Evolutionary conservation across 2,888 invertebrate genomes (phyloP), one percentile per base, ranked within the genome.

Genomic region (Microctonus brassicae): DNA sequence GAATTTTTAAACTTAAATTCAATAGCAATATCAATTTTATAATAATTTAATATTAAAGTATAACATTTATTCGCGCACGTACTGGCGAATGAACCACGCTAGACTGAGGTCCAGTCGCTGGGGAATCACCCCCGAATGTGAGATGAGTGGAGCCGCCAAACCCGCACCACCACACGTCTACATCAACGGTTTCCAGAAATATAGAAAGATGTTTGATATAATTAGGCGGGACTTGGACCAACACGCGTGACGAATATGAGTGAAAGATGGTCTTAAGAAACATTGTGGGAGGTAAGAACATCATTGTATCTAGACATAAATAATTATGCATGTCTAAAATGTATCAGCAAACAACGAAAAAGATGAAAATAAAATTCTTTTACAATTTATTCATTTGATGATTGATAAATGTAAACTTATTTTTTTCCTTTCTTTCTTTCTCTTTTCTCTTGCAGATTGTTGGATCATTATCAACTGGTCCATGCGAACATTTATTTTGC

Each of bases 161-260:
- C 73, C n/a, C 73, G 74, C 73, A 47, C 47, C 20, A 61, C 73
- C 75, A 77, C 79, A 79, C 78, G 69, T 82, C 79, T 78, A 75
- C 78, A 78, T 42, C 42, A 42, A 62, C 47, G n/a, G 83, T 85
- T 87, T 87, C 87, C 87, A 87, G 87, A 87, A 87, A 87, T 87
- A 87, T 85, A 42, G 85, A 84, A 47, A 47, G 84, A 86, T 83
- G 83, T 84, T 81, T 82, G 78, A 79, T 83, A 79, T 86, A 86
- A 86, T 86, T 87, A 85, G 86, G 86, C 84, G 80, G n/a, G 79
- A 77, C 80, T 79, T 79, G 77, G 77, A 78, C 78, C 73, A 71
- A 76, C 76, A 76, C 74, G 77, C 73, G 71, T 72, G 75, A 75
- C 72, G 71, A 65, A 70, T 65, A 34, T 34, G 29, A 65, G 52